Percentiles rank a stretch among this genome's conserved stretches.
phyloP scores from a whole-genome alignment of 2,113 vertebrate genomes.

The Heliornis fulica region DNA sequence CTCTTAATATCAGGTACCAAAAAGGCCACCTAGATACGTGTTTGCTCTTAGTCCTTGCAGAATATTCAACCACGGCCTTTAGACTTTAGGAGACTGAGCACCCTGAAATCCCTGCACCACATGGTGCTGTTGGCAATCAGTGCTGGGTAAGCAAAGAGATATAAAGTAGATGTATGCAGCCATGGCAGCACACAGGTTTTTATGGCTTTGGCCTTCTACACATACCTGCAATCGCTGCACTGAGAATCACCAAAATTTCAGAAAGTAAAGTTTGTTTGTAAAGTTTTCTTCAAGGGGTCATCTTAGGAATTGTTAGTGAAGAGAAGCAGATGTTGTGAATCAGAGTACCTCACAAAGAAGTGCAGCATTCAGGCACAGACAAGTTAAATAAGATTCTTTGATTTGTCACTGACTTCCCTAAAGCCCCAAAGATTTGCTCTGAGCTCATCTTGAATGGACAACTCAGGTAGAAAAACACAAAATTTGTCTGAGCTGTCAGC shows the following conservation, averaged over 20 bases:
- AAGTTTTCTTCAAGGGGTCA: neutral
- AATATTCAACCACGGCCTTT: neutral
- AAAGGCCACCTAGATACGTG: neutral
- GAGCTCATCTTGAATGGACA: neutral
- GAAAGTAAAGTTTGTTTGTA: neutral
- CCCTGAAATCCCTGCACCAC: neutral
- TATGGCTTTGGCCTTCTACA: neutral
- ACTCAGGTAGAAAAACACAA: conserved; percentile 1
- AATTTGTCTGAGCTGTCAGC: neutral
- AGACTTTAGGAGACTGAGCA: neutral
- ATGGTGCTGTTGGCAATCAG: neutral
- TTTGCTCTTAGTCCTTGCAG: neutral
- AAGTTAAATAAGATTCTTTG: conserved; percentile 10
- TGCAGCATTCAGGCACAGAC: neutral
- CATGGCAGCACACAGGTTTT: neutral
- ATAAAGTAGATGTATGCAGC: neutral
- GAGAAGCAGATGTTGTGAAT: neutral
- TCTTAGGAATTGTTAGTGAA: neutral
- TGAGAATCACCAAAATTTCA: neutral
- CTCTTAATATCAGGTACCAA: neutral
- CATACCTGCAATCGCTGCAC: neutral
- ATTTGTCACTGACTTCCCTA: neutral
- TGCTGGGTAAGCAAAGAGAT: neutral
- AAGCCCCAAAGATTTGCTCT: neutral
- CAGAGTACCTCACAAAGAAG: neutral